Percentiles rank a stretch among this genome's conserved stretches.
phyloP scores from a whole-genome alignment of 2,797 vertebrate genomes.

The Cuculus canorus region DNA sequence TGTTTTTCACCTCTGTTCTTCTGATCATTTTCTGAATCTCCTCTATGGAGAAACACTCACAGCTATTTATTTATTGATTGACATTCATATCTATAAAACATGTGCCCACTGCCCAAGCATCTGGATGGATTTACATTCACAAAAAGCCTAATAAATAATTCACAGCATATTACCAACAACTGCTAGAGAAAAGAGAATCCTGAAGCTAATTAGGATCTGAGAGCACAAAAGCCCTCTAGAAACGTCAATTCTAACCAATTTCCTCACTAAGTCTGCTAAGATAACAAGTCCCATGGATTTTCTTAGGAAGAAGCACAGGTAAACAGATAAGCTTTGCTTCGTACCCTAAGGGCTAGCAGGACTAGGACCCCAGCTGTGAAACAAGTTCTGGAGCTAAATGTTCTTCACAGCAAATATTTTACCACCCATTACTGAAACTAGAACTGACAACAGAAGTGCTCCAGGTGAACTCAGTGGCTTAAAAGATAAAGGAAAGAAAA shows the following conservation, averaged over 20 bases:
- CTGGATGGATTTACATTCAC: background rate
- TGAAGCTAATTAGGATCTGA: background rate
- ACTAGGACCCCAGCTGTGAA: background rate
- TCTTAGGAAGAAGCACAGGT: background rate
- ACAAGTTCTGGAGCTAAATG: background rate
- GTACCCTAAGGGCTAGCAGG: background rate
- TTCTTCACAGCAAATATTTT: conserved; percentile 11
- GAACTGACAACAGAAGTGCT: background rate
- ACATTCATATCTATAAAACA: conserved; percentile 18
- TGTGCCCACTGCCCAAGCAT: background rate
- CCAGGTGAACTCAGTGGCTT: conserved; percentile 36
- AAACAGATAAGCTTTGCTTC: background rate
- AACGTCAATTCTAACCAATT: background rate
- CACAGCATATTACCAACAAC: background rate
- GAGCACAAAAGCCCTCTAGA: background rate
- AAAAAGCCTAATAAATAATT: conserved; percentile 35
- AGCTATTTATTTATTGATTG: conserved; percentile 21
- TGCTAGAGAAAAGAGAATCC: conserved; percentile 19
- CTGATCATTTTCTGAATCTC: background rate
- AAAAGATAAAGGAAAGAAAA: conserved; percentile 3
- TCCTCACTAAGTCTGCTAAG: background rate
- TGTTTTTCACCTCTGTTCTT: background rate
- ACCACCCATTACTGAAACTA: background rate
- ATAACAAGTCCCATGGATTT: background rate
- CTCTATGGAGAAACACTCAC: background rate